Conservation (phyloP, 1,140 invertebrate species). For the Triops longicaudatus region DNA sequence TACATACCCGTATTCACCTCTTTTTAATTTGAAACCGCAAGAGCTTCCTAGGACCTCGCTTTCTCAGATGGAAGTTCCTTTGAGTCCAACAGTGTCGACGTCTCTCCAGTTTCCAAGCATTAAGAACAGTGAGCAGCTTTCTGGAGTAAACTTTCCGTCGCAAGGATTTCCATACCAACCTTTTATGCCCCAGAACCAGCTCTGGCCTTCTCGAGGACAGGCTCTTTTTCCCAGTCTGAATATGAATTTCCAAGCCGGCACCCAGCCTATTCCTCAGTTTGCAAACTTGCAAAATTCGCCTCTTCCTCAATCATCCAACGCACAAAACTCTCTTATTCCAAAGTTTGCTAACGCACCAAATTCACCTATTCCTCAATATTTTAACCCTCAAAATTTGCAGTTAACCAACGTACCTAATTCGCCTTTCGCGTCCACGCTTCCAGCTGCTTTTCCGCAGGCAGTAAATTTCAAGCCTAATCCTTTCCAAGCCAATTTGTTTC, state of each 20-base stretch:
- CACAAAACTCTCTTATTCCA: too few species aligned
- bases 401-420: not conserved
- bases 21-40: not conserved
- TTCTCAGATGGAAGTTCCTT: not conserved
- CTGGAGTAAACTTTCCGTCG: not conserved
- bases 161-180: not conserved
- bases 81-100: too few species aligned
- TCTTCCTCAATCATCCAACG: too few species aligned
- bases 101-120: not conserved
- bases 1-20: not conserved
- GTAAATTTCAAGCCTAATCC: not conserved
- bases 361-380: too few species aligned
- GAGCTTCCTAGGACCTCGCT: not conserved
- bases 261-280: not conserved
- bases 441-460: not conserved
- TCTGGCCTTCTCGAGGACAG: not conserved
- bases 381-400: not conserved
- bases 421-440: not conserved
- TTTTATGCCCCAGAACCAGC: not conserved
- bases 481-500: not conserved
- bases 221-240: not conserved
- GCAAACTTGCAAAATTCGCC: too few species aligned
- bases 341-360: too few species aligned
- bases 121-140: not conserved
- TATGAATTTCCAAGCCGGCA: not conserved